A percentile compares a stretch with the other conserved stretches of the same genome.
phyloP scores from a whole-genome alignment of 2,113 vertebrate species.

The Nasalis larvatus region DNA sequence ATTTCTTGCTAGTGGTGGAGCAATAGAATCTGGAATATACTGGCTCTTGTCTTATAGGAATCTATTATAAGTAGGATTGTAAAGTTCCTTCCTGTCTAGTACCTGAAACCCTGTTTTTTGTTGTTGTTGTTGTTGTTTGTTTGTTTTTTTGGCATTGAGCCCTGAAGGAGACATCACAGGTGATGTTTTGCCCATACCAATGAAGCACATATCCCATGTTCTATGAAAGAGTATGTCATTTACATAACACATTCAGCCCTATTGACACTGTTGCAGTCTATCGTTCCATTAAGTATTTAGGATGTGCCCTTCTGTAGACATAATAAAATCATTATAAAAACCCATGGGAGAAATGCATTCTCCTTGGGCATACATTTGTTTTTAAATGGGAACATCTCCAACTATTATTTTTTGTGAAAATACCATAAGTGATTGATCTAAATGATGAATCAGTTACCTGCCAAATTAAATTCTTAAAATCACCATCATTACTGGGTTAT shows the following conservation, averaged over 20 bases:
- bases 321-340: conserved; percentile 71
- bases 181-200: background rate
- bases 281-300: conserved; percentile 62
- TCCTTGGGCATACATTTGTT: conserved; percentile 40
- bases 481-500: conserved; percentile 5
- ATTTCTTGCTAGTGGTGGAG: background rate
- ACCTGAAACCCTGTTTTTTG: background rate
- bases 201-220: conserved; percentile 44
- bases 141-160: background rate
- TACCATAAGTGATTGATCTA: conserved; percentile 49
- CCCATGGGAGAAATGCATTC: conserved; percentile 55
- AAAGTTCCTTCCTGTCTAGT: background rate
- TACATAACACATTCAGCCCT: conserved; percentile 51
- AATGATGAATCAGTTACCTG: conserved; percentile 68
- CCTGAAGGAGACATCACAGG: background rate
- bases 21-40: background rate
- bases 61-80: background rate
- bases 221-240: conserved; percentile 21
- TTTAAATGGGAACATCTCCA: conserved; percentile 63
- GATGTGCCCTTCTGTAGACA: conserved; percentile 36
- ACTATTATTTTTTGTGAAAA: conserved; percentile 72
- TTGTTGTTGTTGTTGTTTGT: background rate
- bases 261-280: conserved; percentile 37
- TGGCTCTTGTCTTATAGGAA: background rate
- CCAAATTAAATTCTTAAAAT: conserved; percentile 59